Evolutionary conservation across 2,888 invertebrate genomes (phyloP).

Genomic region (Cerceris ruficornis): DNA sequence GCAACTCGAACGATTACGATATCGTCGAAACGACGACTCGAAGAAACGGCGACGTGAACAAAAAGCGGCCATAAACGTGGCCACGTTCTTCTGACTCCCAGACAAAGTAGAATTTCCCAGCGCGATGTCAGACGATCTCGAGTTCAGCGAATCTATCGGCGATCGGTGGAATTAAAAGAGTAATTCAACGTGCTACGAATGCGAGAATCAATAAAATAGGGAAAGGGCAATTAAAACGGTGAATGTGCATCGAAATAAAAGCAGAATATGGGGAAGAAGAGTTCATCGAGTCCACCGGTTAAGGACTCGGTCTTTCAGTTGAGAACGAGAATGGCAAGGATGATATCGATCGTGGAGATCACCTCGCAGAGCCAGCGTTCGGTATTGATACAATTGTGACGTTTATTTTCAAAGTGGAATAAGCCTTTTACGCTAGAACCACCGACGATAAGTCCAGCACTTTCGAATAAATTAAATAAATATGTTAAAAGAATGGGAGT

Average conservation of each 20-base stretch:
- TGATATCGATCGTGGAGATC: slow-evolving; percentile 79
- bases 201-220: not conserved
- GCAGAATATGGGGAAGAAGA: not conserved
- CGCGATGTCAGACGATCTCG: no score
- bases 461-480: no score
- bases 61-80: not conserved
- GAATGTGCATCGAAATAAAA: not conserved
- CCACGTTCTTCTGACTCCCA: not conserved
- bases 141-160: no score
- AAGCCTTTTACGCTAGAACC: not conserved
- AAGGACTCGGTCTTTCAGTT: slow-evolving; percentile 76
- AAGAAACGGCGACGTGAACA: not conserved
- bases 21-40: slow-evolving; percentile 6
- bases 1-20: slow-evolving; percentile 35
- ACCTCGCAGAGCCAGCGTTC: slow-evolving; percentile 68
- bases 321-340: slow-evolving; percentile 76
- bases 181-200: no score
- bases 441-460: no score
- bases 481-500: no score
- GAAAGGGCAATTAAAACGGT: not conserved
- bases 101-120: no score
- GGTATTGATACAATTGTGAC: slow-evolving; percentile 60
- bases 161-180: no score
- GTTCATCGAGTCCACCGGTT: slow-evolving; percentile 48
- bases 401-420: not conserved